These are phyloP conservation scores for Drosophila obscura DNA, from an alignment of 1,140 invertebrate genomes.

Conservation along the genomic window DNA sequence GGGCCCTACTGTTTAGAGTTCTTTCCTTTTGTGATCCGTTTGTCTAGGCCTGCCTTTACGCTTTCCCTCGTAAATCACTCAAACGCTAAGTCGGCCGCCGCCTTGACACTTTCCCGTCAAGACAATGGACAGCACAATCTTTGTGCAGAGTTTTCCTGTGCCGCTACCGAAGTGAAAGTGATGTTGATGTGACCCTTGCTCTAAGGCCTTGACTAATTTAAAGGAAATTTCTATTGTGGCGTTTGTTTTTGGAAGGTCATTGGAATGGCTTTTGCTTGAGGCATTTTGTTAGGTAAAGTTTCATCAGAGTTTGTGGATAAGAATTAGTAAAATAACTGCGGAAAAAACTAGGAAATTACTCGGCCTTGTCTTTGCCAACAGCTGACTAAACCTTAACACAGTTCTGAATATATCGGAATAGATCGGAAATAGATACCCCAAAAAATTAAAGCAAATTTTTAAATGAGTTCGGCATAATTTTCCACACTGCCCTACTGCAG, in stretches of 20 bases:
- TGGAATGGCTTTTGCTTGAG: slow-evolving; percentile 28
- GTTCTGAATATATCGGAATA: too few species aligned
- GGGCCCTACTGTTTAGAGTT: background rate
- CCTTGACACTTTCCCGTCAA: slow-evolving; percentile 19
- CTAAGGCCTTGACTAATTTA: slow-evolving; percentile 27
- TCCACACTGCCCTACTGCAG: too few species aligned
- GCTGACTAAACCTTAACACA: too few species aligned
- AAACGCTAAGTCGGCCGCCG: slow-evolving; percentile 24
- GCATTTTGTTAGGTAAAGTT: background rate
- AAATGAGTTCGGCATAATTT: too few species aligned
- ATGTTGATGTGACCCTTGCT: background rate
- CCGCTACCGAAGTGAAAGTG: slow-evolving; percentile 58
- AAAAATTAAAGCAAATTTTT: too few species aligned
- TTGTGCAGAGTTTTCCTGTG: background rate
- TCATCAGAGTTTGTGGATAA: too few species aligned
- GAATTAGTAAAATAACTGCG: background rate
- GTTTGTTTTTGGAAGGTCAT: slow-evolving; percentile 14
- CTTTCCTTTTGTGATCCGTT: slow-evolving; percentile 15
- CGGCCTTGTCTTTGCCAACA: too few species aligned
- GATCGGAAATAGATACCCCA: too few species aligned
- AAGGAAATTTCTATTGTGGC: slow-evolving; percentile 8
- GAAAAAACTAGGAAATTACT: background rate
- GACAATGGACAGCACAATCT: slow-evolving; percentile 32
- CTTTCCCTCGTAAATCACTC: slow-evolving; percentile 76
- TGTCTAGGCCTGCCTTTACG: slow-evolving; percentile 20